Percentiles rank a stretch among this genome's conserved stretches.
These are phyloP conservation scores for Bovichtus variegatus DNA, from an alignment of 2,797 vertebrate genomes.

Conservation along the genomic window DNA sequence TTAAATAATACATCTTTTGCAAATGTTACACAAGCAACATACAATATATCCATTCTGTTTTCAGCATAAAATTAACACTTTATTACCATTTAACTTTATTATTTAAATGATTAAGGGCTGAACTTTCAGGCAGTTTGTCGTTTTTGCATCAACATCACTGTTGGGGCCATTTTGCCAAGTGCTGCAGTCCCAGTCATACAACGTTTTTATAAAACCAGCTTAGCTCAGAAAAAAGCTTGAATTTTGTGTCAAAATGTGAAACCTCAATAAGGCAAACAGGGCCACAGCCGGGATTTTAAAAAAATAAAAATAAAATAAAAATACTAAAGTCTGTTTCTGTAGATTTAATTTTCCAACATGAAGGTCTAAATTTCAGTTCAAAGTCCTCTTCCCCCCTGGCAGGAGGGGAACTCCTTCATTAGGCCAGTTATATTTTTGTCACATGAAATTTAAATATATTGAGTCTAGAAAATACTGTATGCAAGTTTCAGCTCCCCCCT, in stretches of 20 bases:
- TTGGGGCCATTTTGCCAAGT: conserved; percentile 32
- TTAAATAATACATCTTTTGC: conserved; percentile 46
- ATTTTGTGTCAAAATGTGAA: not conserved
- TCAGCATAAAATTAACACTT: conserved; percentile 35
- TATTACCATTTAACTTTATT: not conserved
- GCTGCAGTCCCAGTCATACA: not conserved
- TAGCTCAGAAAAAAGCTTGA: conserved; percentile 1
- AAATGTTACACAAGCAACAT: conserved; percentile 37
- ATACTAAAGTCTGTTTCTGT: not conserved
- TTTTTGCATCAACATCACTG: conserved; percentile 27
- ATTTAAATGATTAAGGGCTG: conserved; percentile 28
- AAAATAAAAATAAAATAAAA: not conserved
- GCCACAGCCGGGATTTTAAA: not conserved
- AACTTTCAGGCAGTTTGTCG: conserved; percentile 26
- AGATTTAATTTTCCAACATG: not conserved
- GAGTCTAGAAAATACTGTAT: not conserved
- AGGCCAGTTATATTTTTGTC: not conserved
- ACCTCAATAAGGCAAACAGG: conserved; percentile 4
- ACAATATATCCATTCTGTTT: conserved; percentile 24
- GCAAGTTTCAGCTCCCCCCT: not conserved
- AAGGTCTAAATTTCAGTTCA: not conserved
- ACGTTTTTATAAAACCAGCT: not conserved
- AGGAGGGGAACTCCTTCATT: not conserved
- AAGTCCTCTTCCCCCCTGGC: not conserved
- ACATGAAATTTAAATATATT: not conserved